Evolutionary conservation across 2,797 vertebrate genomes (phyloP), one percentile per base, ranked within the genome.

Genomic region (Enteromius unitaeniatus): DNA sequence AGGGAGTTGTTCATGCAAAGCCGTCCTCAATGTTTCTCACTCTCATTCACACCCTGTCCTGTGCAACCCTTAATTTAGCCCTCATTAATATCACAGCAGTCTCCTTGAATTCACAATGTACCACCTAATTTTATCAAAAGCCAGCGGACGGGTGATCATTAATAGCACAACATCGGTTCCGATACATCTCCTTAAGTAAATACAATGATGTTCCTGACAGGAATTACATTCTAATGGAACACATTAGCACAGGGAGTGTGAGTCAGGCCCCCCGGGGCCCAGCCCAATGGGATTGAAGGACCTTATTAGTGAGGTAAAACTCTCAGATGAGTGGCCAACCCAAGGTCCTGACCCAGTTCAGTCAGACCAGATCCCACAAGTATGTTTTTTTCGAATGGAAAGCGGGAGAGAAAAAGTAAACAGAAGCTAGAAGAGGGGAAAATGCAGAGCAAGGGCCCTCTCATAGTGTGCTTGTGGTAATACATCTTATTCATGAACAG

Each of bases 341-440:
- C 82, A 86, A 78, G 82, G 82, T 87, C 83, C 58, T 84, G 86
- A 86, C 85, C 85, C 78, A 87, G 55, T 84, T 84, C 86, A 84
- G 82, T 81, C 86, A 84, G 72, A 80, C 79, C 72, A 87, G 73
- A 84, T 87, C 68, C 75, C 73, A 78, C 42, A 81, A 79, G 49
- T 47, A n/a, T 6, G 1, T 19, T 82, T 77, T 76, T 62, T 69
- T 6, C 1, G 3, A 62, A 70, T 37, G 47, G 31, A n/a, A 53
- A 31, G 17, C 10, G 11, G 31, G 78, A 73, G 47, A 55, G 37
- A 76, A 45, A n/a, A 37, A 64, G 26, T 62, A 58, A 75, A 74
- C 49, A 74, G 60, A 26, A 53, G 26, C 26, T 76, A 51, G 70
- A 70, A 62, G 62, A 34, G 72, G 49, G 19, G 26, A 10, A 68